Conservation (phyloP, 2,888 invertebrate genomes). For the Siphonodentalium dalli region DNA sequence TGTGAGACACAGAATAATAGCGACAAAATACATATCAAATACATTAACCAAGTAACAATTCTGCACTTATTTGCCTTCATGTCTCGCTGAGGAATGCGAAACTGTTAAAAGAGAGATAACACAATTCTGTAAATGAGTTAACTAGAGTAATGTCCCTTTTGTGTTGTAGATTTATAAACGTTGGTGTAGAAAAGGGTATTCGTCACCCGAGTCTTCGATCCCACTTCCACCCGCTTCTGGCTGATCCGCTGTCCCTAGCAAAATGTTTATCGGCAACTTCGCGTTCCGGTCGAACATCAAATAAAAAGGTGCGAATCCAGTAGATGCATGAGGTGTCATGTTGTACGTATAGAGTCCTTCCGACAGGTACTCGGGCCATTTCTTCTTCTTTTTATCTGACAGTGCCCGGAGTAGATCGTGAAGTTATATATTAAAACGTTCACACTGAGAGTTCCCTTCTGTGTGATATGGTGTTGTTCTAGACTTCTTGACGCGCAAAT, state of each 20-base stretch:
- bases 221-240: too few species aligned
- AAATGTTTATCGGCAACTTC: slow-evolving; percentile 12
- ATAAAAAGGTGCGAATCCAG: slow-evolving; percentile 5
- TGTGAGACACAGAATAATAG: too few species aligned
- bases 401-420: slow-evolving; percentile 26
- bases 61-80: too few species aligned
- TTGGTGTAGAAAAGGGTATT: too few species aligned
- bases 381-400: slow-evolving; percentile 20
- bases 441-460: slow-evolving; percentile 19
- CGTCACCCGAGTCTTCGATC: too few species aligned
- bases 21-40: too few species aligned
- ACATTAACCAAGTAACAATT: too few species aligned
- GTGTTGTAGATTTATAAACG: too few species aligned
- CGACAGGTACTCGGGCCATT: slow-evolving; percentile 27
- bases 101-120: too few species aligned
- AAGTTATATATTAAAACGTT: slow-evolving; percentile 26
- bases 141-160: too few species aligned
- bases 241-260: slow-evolving; percentile 6
- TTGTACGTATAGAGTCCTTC: slow-evolving; percentile 21
- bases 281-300: slow-evolving; percentile 16
- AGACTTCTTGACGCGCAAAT: slow-evolving; percentile 17
- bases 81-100: too few species aligned
- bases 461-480: slow-evolving; percentile 27
- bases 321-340: slow-evolving; percentile 13
- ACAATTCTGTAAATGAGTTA: too few species aligned